Percentiles rank a stretch among this genome's conserved stretches.
These are phyloP conservation scores for Spodoptera exigua DNA, from an alignment of 2,888 invertebrate species.

Conservation along the genomic window DNA sequence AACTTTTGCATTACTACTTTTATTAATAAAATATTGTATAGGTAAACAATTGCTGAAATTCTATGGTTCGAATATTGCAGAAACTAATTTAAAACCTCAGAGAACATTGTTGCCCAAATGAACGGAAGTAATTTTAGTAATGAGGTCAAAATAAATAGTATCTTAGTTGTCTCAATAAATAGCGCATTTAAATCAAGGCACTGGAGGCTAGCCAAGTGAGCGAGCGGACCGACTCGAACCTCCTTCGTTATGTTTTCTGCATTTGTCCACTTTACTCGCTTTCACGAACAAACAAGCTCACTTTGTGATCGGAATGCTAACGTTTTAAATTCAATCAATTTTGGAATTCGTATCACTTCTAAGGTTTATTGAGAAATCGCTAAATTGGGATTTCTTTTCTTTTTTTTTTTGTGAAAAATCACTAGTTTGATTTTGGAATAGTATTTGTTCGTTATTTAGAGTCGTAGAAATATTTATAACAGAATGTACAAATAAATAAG, in stretches of 20 bases:
- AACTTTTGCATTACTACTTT: too few relatives aligned
- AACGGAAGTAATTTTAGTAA: conserved; percentile 50
- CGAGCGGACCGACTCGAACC: conserved; percentile 59
- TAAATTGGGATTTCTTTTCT: conserved; percentile 50
- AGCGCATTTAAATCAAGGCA: conserved; percentile 81
- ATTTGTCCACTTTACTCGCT: conserved; percentile 83
- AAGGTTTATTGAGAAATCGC: conserved; percentile 36
- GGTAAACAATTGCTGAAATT: not conserved
- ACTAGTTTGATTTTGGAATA: too few relatives aligned
- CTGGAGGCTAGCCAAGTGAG: conserved; percentile 80
- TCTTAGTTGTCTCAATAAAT: conserved; percentile 70
- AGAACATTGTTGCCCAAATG: conserved; percentile 26
- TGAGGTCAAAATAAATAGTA: conserved; percentile 62
- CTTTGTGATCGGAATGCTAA: conserved; percentile 78
- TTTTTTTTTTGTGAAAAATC: conserved; percentile 6
- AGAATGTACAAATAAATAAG: too few relatives aligned
- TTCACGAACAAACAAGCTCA: conserved; percentile 82
- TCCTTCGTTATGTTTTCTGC: conserved; percentile 79
- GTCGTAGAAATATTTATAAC: too few relatives aligned
- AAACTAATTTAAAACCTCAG: not conserved
- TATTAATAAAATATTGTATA: too few relatives aligned
- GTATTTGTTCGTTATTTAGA: too few relatives aligned
- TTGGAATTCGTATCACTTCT: conserved; percentile 52
- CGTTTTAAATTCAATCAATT: conserved; percentile 65
- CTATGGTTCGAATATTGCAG: conserved; percentile 3